Conservation (phyloP, 1,140 invertebrate genomes). For the Drosophila kohkoa region DNA sequence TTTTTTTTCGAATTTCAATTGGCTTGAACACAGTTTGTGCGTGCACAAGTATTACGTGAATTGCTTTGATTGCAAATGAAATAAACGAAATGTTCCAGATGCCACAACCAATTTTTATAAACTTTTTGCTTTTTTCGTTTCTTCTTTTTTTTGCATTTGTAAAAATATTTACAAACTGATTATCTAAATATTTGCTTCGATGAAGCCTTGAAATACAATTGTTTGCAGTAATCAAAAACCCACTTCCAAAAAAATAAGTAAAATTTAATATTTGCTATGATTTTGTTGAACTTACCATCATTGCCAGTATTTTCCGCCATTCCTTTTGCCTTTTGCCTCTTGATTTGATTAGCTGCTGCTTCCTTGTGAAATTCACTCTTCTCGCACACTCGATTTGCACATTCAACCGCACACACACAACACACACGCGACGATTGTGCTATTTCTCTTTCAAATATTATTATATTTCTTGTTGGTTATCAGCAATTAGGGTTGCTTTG, state of each 20-base stretch:
- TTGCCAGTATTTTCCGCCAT: constrained; percentile 22
- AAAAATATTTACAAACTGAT: constrained; percentile 79
- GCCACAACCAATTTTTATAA: constrained; percentile 73
- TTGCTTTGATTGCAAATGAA: constrained; percentile 81
- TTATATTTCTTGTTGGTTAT: not conserved
- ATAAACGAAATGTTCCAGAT: constrained; percentile 81
- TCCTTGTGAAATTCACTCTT: not conserved
- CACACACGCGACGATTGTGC: not conserved
- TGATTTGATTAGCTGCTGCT: not conserved
- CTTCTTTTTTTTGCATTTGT: constrained; percentile 47
- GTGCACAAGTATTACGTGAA: constrained; percentile 42
- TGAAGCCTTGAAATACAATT: constrained; percentile 26
- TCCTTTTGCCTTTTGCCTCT: not conserved
- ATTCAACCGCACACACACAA: not conserved
- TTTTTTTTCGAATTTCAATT: constrained; percentile 40
- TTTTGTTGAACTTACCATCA: constrained; percentile 35
- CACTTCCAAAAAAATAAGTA: too few species aligned
- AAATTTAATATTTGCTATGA: constrained; percentile 22
- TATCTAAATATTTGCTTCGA: constrained; percentile 73
- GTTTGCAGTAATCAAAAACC: constrained; percentile 23
- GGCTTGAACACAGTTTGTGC: constrained; percentile 27
- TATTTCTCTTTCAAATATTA: constrained; percentile 1
- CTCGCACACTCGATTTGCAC: not conserved
- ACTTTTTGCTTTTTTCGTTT: constrained; percentile 50
- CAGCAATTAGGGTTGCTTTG: constrained; percentile 11